phyloP scores from a whole-genome alignment of 2,113 vertebrate species.

The Oncorhynchus nerka region DNA sequence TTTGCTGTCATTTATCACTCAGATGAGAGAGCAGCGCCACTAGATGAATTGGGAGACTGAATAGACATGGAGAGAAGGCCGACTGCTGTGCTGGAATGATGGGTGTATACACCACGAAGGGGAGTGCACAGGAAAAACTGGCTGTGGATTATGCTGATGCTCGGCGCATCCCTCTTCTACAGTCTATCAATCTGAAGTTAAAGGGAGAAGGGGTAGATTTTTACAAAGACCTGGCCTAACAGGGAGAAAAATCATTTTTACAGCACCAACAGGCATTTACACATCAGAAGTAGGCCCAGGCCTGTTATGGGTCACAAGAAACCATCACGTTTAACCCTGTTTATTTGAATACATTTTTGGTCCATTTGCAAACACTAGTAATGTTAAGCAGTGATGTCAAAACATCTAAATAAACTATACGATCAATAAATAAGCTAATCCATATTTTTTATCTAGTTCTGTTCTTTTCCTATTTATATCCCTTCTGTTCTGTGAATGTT shows the following conservation, averaged over 20 bases:
- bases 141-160: constrained; percentile 79
- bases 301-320: too few relatives aligned
- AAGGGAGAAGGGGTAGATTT: constrained; percentile 58
- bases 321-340: too few relatives aligned
- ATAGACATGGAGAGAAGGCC: constrained; percentile 62
- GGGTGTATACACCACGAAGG: constrained; percentile 52
- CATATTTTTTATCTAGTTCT: background rate
- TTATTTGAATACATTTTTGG: background rate
- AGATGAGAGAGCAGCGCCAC: constrained; percentile 70
- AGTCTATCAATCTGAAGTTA: constrained; percentile 81
- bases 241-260: background rate
- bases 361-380: background rate
- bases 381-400: background rate
- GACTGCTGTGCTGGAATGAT: constrained; percentile 52
- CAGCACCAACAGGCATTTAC: background rate
- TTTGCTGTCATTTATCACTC: constrained; percentile 78
- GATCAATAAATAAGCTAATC: background rate
- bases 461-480: constrained; percentile 39
- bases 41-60: constrained; percentile 72
- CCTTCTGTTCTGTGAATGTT: background rate
- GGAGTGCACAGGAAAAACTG: constrained; percentile 70
- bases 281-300: too few relatives aligned
- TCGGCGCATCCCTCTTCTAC: constrained; percentile 74
- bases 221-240: constrained; percentile 31
- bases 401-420: background rate